phyloP scores from a whole-genome alignment of 1,140 invertebrate species.

The Zaprionus davidi region DNA sequence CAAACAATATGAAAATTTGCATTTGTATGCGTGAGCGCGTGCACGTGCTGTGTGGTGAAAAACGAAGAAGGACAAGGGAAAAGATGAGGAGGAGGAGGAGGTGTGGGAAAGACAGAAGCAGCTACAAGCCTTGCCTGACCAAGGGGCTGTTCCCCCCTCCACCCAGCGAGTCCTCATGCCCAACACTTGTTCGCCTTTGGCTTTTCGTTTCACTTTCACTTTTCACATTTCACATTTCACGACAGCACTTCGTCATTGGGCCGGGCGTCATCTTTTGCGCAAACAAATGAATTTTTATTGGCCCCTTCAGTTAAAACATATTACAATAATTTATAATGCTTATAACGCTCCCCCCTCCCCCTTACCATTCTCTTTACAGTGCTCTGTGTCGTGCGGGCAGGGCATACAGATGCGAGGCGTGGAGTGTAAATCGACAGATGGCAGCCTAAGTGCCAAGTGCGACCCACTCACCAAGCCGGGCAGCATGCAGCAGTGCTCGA shows the following conservation, averaged over 20 bases:
- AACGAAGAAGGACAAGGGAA: neutral
- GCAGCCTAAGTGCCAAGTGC: slow-evolving; percentile 85
- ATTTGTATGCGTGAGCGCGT: slow-evolving; percentile 65
- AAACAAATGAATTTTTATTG: slow-evolving; percentile 51
- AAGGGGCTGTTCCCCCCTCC: neutral
- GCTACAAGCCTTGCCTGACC: slow-evolving; percentile 9
- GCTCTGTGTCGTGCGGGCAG: slow-evolving; percentile 93
- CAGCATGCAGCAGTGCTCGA: slow-evolving; percentile 87
- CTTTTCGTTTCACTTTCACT: slow-evolving; percentile 34
- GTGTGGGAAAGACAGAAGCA: slow-evolving; percentile 1
- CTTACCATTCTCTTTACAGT: slow-evolving; percentile 86
- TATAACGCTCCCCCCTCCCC: slow-evolving; percentile 10
- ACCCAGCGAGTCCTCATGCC: neutral
- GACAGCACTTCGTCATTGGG: slow-evolving; percentile 58
- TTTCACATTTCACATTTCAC: slow-evolving; percentile 36
- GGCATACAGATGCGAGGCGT: slow-evolving; percentile 92
- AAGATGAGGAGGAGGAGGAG: neutral
- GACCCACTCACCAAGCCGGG: slow-evolving; percentile 86
- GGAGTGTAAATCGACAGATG: slow-evolving; percentile 88
- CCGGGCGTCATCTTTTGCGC: slow-evolving; percentile 52
- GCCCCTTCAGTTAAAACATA: slow-evolving; percentile 47
- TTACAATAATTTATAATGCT: slow-evolving; percentile 79
- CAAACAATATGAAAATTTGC: slow-evolving; percentile 63
- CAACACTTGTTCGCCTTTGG: neutral
- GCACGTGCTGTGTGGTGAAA: slow-evolving; percentile 25